A percentile compares a stretch with the other conserved stretches of the same genome.
Conservation (phyloP, 2,888 invertebrate species). For the Diaphora mendica region DNA sequence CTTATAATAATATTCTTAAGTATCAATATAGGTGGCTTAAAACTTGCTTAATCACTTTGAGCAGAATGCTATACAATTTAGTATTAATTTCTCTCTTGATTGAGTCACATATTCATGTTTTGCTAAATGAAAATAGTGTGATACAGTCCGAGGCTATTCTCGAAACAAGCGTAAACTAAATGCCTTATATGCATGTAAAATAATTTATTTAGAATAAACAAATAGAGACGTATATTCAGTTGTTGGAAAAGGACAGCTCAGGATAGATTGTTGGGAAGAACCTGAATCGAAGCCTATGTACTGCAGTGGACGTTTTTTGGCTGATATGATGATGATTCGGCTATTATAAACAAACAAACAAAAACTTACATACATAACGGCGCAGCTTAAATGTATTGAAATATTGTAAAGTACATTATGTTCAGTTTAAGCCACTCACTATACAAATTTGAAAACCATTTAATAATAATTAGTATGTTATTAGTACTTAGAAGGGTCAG, state of each 20-base stretch:
- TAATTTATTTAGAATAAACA: no score
- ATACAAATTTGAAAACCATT: neutral
- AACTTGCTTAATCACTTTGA: neutral
- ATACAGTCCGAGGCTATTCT: neutral
- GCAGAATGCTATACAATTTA: neutral
- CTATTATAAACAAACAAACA: neutral
- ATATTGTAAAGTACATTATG: neutral
- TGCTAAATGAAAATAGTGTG: neutral
- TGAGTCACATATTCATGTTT: neutral
- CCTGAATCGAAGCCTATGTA: no score
- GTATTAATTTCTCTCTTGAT: neutral
- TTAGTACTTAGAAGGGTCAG: constrained; percentile 15
- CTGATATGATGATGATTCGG: no score
- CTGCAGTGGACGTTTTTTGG: no score
- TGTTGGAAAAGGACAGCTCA: neutral
- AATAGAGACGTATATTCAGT: neutral
- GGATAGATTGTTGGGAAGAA: no score
- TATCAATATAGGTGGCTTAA: neutral
- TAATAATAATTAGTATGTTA: constrained; percentile 15
- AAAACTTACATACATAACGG: neutral
- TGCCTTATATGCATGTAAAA: neutral
- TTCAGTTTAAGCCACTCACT: neutral
- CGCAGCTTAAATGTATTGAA: neutral
- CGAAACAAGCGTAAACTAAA: neutral
- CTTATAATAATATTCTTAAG: neutral